These are phyloP conservation scores for Malurus alboscapulatus DNA, from an alignment of 2,113 vertebrate species.

Conservation along the genomic window DNA sequence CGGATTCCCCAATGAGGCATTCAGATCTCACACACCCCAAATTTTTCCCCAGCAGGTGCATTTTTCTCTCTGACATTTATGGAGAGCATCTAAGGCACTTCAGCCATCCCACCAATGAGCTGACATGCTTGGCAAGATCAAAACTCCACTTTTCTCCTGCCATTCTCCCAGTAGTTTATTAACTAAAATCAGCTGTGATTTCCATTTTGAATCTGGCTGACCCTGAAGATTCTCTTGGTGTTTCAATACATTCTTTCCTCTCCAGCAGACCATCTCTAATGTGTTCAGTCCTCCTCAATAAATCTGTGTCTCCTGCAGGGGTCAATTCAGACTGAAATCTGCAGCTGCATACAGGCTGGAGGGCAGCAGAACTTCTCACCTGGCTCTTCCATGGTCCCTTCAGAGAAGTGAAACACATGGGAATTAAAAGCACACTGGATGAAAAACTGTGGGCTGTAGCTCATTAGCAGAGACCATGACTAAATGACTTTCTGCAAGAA, in stretches of 20 bases:
- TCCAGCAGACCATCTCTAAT: conserved; percentile 2
- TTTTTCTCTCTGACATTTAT: conserved; percentile 16
- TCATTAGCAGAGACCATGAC: background rate
- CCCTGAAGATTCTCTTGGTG: background rate
- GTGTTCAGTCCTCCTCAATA: background rate
- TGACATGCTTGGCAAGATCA: background rate
- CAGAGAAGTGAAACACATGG: background rate
- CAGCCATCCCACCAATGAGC: background rate
- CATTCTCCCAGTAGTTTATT: background rate
- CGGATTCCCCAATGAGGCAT: background rate
- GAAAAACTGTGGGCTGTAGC: background rate
- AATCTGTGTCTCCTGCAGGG: background rate
- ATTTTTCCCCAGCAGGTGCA: background rate
- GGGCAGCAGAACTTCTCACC: background rate
- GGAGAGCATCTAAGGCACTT: background rate
- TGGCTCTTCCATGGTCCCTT: background rate
- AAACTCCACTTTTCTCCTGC: background rate
- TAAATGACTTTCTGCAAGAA: background rate
- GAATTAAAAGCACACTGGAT: background rate
- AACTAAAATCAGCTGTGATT: background rate
- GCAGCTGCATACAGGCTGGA: background rate
- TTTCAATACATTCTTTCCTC: background rate
- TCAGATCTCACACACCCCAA: background rate
- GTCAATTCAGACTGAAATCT: background rate
- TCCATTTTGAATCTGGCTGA: background rate